phyloP scores from a whole-genome alignment of 2,888 invertebrate species.

The Ctena decussata region DNA sequence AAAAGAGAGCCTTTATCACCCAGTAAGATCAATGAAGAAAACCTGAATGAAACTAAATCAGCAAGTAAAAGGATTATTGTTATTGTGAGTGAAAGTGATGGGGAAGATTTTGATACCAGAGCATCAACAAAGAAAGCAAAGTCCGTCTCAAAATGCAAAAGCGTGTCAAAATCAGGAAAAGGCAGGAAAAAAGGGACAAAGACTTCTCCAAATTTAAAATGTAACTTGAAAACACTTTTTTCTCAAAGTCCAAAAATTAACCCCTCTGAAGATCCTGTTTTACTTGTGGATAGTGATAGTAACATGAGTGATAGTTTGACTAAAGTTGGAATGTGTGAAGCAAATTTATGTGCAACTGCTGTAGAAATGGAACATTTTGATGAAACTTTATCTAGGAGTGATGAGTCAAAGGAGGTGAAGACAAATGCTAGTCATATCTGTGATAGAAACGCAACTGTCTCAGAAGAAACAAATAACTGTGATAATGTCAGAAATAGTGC shows the following conservation, averaged over 20 bases:
- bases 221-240: not conserved
- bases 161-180: not conserved
- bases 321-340: not conserved
- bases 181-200: not conserved
- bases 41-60: not conserved
- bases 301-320: not conserved
- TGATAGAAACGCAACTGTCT: not conserved
- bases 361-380: too few relatives aligned
- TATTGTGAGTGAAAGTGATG: slow-evolving; percentile 52
- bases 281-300: slow-evolving; percentile 8
- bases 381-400: too few relatives aligned
- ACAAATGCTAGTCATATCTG: not conserved
- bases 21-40: not conserved
- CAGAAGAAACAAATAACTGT: not conserved
- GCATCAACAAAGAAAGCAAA: not conserved
- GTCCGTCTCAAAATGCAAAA: slow-evolving; percentile 1
- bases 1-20: not conserved
- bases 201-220: not conserved
- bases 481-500: not conserved
- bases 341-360: not conserved
- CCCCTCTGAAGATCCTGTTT: not conserved
- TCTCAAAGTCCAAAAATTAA: not conserved
- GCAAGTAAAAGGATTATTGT: slow-evolving; percentile 20
- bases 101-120: slow-evolving; percentile 45
- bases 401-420: too few relatives aligned